phyloP scores from a whole-genome alignment of 2,113 vertebrate species.

The Edolisoma coerulescens region DNA sequence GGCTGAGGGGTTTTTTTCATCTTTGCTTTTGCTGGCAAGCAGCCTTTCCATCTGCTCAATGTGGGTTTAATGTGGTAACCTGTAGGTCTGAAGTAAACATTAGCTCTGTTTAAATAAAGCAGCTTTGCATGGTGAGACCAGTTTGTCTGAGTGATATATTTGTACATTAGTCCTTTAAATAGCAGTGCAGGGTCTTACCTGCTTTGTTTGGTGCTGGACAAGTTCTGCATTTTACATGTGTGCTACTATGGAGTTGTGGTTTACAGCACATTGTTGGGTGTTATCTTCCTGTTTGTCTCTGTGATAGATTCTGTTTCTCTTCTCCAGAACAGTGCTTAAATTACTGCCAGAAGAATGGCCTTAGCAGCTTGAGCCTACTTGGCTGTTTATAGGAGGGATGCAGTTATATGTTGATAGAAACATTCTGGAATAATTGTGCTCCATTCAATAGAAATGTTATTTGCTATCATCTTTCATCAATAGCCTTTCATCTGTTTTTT shows the following conservation, averaged over 20 bases:
- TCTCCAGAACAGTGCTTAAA: neutral
- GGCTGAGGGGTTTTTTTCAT: neutral
- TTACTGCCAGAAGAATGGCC: neutral
- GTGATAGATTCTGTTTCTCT: neutral
- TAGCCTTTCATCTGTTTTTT: neutral
- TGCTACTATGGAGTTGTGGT: neutral
- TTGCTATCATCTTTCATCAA: neutral
- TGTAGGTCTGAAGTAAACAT: constrained; percentile 28
- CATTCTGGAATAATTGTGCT: neutral
- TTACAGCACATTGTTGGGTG: neutral
- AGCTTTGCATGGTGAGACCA: neutral
- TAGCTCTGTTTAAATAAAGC: neutral
- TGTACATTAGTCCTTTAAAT: neutral
- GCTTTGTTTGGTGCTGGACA: neutral
- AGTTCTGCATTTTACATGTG: neutral
- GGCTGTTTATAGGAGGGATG: neutral
- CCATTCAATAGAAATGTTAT: neutral
- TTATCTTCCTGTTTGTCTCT: neutral
- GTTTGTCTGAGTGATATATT: neutral
- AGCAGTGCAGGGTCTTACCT: neutral
- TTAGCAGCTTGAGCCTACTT: neutral
- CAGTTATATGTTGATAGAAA: neutral
- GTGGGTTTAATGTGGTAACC: constrained; percentile 33
- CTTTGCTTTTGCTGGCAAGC: constrained; percentile 7
- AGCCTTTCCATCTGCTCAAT: constrained; percentile 27